Evolutionary conservation across 2,113 vertebrate species (phyloP).

Genomic region (Channa maculata): DNA sequence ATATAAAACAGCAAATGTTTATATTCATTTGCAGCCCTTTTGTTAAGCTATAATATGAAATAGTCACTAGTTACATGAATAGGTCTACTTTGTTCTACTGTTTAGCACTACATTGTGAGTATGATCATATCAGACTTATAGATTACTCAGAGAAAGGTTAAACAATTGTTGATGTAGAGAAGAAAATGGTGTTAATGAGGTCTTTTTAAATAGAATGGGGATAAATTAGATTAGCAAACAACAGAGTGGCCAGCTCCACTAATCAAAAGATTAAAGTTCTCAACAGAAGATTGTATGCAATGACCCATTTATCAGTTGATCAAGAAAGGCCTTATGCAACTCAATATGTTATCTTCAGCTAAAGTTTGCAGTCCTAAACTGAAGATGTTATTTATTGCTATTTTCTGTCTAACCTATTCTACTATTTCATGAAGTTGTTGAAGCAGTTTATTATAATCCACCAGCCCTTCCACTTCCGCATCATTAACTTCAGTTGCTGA

Average conservation of each 20-base stretch:
- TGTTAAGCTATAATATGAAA: too few relatives aligned
- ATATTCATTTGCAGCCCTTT: too few relatives aligned
- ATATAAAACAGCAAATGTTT: too few relatives aligned
- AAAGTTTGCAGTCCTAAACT: neutral
- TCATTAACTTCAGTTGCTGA: too few relatives aligned
- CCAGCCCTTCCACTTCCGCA: neutral
- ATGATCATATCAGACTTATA: too few relatives aligned
- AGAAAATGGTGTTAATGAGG: neutral
- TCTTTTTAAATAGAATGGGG: neutral
- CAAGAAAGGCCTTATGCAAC: neutral
- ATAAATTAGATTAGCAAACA: constrained; percentile 7
- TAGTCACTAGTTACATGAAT: too few relatives aligned
- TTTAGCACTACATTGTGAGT: too few relatives aligned
- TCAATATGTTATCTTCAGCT: constrained; percentile 4
- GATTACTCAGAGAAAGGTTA: neutral
- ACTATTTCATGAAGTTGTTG: neutral
- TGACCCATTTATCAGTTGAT: neutral
- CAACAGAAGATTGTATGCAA: neutral
- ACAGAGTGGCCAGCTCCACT: neutral
- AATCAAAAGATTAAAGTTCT: neutral
- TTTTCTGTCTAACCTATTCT: neutral
- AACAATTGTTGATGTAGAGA: neutral
- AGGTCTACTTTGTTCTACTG: too few relatives aligned
- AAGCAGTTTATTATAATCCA: too few relatives aligned
- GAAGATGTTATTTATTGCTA: neutral